Percentiles rank a stretch among this genome's conserved stretches.
phyloP scores from a whole-genome alignment of 2,113 vertebrate species.

The Calypte anna region DNA sequence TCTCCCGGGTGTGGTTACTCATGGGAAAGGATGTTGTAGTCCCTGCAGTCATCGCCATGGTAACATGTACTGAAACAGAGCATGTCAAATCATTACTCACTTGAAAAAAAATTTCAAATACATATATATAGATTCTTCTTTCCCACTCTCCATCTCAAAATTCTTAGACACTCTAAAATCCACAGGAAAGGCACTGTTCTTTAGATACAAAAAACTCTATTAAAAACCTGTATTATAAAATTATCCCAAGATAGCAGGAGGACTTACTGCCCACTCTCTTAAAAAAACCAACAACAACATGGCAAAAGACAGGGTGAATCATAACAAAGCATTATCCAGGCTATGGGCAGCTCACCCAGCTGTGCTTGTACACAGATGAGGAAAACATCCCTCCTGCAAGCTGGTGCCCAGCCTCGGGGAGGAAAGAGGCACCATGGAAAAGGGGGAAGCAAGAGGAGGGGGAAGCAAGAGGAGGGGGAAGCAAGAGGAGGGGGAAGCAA shows the following conservation, averaged over 20 bases:
- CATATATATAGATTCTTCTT: background rate
- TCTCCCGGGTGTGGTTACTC: conserved; percentile 98
- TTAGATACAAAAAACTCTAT: background rate
- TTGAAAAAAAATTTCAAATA: background rate
- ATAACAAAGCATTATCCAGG: background rate
- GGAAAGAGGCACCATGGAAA: background rate
- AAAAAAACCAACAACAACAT: background rate
- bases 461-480: background rate
- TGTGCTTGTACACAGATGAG: background rate
- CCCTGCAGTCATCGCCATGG: conserved; percentile 96
- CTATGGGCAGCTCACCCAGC: background rate
- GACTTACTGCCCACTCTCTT: background rate
- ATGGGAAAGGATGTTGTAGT: conserved; percentile 90
- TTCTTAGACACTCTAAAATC: background rate
- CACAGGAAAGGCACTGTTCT: background rate
- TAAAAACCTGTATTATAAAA: background rate
- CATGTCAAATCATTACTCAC: conserved; percentile 52
- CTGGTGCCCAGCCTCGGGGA: background rate
- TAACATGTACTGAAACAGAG: conserved; percentile 78
- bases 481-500: background rate
- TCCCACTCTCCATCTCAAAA: background rate
- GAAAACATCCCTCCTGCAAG: background rate
- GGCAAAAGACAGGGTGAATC: conserved; percentile 41
- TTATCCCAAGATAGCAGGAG: background rate
- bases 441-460: background rate